Evolutionary conservation across 37 sponge, comb jelly and placozoan genomes (phyloP), one percentile per base, ranked within the genome.

Genomic region (Haliclona indistincta): DNA sequence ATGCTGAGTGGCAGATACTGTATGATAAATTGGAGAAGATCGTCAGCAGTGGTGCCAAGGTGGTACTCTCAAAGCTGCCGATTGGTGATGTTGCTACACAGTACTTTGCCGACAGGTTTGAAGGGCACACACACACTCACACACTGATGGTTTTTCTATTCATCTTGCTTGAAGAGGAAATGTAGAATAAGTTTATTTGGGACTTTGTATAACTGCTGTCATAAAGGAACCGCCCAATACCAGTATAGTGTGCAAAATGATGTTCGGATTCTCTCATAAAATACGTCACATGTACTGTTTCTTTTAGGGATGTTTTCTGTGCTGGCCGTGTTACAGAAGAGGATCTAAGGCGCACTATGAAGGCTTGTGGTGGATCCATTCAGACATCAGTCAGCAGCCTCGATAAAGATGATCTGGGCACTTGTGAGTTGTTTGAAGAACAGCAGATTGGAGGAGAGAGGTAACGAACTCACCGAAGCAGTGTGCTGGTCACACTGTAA

Each of bases 41-140:
- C 45, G 94, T 91, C 20, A 32, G 58, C 38, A 87, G 94, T 70
- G 99, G 99, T 20, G 96, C 97, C 40, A 99, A 99, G 69, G 97
- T 99, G 35, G 97, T 99, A 38, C 85, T 99, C 62, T 99, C 99
- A 15, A 99, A 96, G 64, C 90, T 99, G 33, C 97, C 99, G 26
- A 99, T 99, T 76, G 99, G 99, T 38, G 99, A 99, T 86, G 99
- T 99, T 13, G 99, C 99, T 40, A 99, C 99, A 22, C 99, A 99
- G 74, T 99, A 96, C 92, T 99, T 99, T 84, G 99, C 99, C 54
- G 99, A 99, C 85, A 93, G 98, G 98, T 94, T 51, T 11, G 68
- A 2, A n/a, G 7, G n/a, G n/a, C n/a, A n/a, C n/a, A n/a, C n/a
- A n/a, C n/a, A n/a, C n/a, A n/a, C n/a, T n/a, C n/a, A n/a, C n/a